Evolutionary conservation across 1,140 invertebrate species (phyloP).

Genomic region (Ceratina australensis): DNA sequence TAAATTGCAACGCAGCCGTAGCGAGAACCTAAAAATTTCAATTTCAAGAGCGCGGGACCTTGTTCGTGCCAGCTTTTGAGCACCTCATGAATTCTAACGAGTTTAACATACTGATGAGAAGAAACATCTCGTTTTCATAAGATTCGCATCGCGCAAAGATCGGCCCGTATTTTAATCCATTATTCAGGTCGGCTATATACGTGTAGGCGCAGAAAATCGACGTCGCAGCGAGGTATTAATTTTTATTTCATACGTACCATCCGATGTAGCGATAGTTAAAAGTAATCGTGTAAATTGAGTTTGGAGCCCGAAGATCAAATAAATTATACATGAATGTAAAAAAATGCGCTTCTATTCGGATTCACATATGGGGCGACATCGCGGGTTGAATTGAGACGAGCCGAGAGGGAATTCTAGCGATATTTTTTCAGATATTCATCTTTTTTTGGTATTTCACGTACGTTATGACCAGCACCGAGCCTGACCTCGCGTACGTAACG

Average conservation of each 20-base stretch:
- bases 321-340: not conserved
- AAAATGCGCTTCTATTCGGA: not conserved
- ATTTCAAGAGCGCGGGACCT: conserved; percentile 4
- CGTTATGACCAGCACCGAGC: not conserved
- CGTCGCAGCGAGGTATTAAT: too few relatives aligned
- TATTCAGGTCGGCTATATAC: not conserved
- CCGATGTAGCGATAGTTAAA: too few relatives aligned
- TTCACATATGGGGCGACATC: not conserved
- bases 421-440: not conserved
- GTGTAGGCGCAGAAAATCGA: not conserved
- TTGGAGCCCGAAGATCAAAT: not conserved
- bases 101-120: conserved; percentile 4
- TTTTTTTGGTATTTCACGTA: not conserved
- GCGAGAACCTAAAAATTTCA: conserved; percentile 26
- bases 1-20: conserved; percentile 19
- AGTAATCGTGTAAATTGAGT: too few relatives aligned
- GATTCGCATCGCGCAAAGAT: not conserved
- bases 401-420: not conserved
- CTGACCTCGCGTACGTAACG: not conserved
- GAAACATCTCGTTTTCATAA: conserved; percentile 22
- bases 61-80: conserved; percentile 2
- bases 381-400: not conserved
- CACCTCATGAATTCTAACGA: conserved; percentile 25
- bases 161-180: not conserved
- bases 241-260: too few relatives aligned